Evolutionary conservation across 1,140 invertebrate species (phyloP), one percentile per base, ranked within the genome.

Genomic region (Sarcophaga peregrina): DNA sequence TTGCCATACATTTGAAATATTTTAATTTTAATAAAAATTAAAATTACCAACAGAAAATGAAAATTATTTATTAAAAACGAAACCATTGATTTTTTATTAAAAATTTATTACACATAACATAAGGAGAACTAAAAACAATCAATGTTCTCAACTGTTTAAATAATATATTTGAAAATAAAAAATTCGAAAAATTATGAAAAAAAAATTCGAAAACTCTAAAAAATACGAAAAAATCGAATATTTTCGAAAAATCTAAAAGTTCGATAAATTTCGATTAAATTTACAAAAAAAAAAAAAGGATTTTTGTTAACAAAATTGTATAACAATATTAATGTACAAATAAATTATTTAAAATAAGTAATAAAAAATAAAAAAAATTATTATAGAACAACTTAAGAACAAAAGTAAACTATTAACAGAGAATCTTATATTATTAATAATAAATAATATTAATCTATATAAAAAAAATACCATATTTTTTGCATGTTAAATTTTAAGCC

Each of bases 271-370:
- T 17, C 37, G 17, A 72, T 0, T 72, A 25, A 72, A 20, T 72
- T 20, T 17, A 25, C 17, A 17, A 72, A 72, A 9, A 72, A 72
- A 9, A 72, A 72, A 20, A 72, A 72, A 62, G 7, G 37, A 37
- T 37, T 37, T 37, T 37, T 37, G 25, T 37, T 37, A 52, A 78
- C n/a, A 78, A 20, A 17, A 17, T 76, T 37, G 25, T 52, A 20
- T 52, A 78, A 78, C 48, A 78, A 78, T 78, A 52, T 78, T 78
- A 78, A 78, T 78, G 75, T 78, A 78, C 75, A 78, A 78, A 78
- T 78, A 46, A 78, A 68, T 20, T 78, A 50, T 48, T 78, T 78
- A 78, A 78, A 11, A 50, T 11, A 72, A 72, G 37, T 72, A 72
- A 3, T 72, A 20, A 15, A 52, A 25, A 78, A 10, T 76, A 50